A percentile compares a stretch with the other conserved stretches of the same genome.
Conservation (phyloP, 2,888 invertebrate species). For the Hydropsyche betteni region DNA sequence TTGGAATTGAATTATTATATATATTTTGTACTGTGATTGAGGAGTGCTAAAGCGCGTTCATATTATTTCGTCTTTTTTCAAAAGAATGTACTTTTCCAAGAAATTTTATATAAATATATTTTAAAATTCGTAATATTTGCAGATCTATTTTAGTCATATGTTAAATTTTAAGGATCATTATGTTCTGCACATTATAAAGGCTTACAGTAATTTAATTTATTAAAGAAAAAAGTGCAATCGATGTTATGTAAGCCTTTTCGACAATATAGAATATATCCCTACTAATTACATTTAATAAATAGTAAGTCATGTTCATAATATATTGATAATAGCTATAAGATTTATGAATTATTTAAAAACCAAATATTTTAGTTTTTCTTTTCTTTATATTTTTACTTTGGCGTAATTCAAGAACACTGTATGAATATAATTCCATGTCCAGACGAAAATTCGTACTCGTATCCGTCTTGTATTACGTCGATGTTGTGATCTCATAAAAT, state of each 20-base stretch:
- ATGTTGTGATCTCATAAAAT: no score
- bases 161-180: conserved; percentile 6
- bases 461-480: no score
- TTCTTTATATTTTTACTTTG: neutral
- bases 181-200: conserved; percentile 27
- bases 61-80: neutral
- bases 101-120: conserved; percentile 5
- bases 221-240: conserved; percentile 30
- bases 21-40: conserved; percentile 20
- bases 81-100: neutral
- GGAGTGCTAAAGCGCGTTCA: neutral
- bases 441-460: no score
- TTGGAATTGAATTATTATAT: conserved; percentile 29
- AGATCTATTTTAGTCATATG: conserved; percentile 1
- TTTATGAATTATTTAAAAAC: neutral
- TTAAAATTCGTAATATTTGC: neutral
- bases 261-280: conserved; percentile 43
- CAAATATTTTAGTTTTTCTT: conserved; percentile 17
- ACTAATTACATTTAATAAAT: conserved; percentile 50
- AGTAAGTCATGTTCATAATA: no score
- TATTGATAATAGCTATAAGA: no score
- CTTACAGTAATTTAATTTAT: conserved; percentile 23
- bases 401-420: no score
- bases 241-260: conserved; percentile 45
- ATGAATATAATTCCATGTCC: no score